Evolutionary conservation across 2,797 vertebrate genomes (phyloP).

Genomic region (Limnodromus scolopaceus): DNA sequence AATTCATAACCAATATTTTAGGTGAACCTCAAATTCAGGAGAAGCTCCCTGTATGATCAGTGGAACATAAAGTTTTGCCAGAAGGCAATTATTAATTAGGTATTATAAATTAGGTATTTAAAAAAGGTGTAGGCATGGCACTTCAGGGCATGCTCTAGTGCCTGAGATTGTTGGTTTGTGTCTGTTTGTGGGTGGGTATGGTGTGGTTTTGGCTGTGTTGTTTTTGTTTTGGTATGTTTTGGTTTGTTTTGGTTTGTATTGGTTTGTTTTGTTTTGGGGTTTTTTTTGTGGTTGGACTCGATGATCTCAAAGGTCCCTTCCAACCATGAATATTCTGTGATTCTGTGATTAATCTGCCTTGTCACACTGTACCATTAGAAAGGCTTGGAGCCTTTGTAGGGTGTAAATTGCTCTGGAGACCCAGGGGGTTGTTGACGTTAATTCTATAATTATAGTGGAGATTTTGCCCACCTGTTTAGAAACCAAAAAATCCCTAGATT

Average conservation of each 20-base stretch:
- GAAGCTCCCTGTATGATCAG: background rate
- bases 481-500: background rate
- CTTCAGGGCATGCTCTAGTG: too few relatives aligned
- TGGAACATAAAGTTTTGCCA: background rate
- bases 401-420: background rate
- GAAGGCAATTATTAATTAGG: background rate
- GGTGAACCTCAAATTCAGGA: background rate
- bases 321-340: too few relatives aligned
- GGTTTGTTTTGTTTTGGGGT: too few relatives aligned
- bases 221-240: too few relatives aligned
- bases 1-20: background rate
- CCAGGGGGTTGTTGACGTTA: background rate
- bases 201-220: too few relatives aligned
- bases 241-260: too few relatives aligned
- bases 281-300: too few relatives aligned
- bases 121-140: too few relatives aligned
- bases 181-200: too few relatives aligned
- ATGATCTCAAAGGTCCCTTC: too few relatives aligned
- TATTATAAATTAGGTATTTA: too few relatives aligned
- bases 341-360: background rate
- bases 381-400: background rate
- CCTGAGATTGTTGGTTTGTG: too few relatives aligned
- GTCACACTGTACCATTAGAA: background rate
- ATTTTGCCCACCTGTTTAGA: background rate
- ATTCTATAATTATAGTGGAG: background rate